Percentiles rank a stretch among this genome's conserved stretches.
phyloP scores from a whole-genome alignment of 2,888 invertebrate species.

The Heliconius hortense region DNA sequence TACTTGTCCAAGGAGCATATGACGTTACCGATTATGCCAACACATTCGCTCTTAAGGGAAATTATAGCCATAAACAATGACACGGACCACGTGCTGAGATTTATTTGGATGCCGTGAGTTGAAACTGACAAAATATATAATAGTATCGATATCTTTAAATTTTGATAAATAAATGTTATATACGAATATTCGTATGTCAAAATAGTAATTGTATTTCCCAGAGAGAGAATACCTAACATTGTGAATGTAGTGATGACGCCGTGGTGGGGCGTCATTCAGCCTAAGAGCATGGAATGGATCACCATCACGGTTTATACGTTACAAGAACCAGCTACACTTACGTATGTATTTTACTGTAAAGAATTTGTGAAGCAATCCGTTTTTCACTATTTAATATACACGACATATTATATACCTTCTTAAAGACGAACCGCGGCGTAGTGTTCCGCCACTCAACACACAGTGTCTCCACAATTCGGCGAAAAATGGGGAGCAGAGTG shows the following conservation, averaged over 20 bases:
- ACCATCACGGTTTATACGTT: constrained; percentile 75
- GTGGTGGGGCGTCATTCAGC: constrained; percentile 74
- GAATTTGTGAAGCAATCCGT: neutral
- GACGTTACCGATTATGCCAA: constrained; percentile 66
- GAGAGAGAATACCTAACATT: constrained; percentile 74
- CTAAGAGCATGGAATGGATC: constrained; percentile 69
- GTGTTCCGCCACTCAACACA: too few relatives aligned
- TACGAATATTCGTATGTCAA: neutral
- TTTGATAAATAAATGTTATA: neutral
- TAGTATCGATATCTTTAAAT: too few relatives aligned
- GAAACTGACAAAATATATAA: neutral
- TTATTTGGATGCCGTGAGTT: constrained; percentile 78
- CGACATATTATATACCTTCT: too few relatives aligned
- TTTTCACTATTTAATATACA: neutral
- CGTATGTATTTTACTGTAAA: constrained; percentile 53
- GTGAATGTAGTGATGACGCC: constrained; percentile 76
- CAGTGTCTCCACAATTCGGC: too few relatives aligned
- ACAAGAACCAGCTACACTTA: constrained; percentile 74
- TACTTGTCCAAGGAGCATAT: constrained; percentile 69
- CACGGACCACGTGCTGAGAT: constrained; percentile 67
- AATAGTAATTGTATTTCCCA: constrained; percentile 45
- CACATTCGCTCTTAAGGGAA: constrained; percentile 70
- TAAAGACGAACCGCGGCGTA: too few relatives aligned
- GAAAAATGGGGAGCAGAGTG: too few relatives aligned
- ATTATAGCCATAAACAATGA: constrained; percentile 70